These are phyloP conservation scores for Myiopsitta monachus DNA, from an alignment of 2,113 vertebrate genomes.

Conservation along the genomic window DNA sequence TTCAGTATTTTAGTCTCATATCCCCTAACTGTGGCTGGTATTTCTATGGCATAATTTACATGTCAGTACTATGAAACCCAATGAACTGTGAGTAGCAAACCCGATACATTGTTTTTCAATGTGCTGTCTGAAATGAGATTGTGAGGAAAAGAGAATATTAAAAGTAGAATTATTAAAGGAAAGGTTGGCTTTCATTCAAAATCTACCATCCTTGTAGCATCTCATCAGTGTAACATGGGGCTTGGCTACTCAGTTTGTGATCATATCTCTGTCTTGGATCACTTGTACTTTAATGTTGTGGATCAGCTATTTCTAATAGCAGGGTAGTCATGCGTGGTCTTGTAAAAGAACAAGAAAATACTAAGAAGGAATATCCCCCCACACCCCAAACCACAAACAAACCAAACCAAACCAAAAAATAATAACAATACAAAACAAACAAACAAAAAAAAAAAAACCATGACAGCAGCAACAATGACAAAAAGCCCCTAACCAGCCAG, in stretches of 20 bases:
- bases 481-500: not conserved
- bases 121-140: not conserved
- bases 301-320: not conserved
- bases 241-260: not conserved
- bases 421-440: not conserved
- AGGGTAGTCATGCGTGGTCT: not conserved
- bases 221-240: not conserved
- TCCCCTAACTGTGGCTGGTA: not conserved
- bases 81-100: not conserved
- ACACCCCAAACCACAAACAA: not conserved
- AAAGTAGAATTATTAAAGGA: not conserved
- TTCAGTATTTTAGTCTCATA: not conserved
- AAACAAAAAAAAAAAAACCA: accelerated
- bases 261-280: not conserved
- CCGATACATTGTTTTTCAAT: not conserved
- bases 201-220: not conserved
- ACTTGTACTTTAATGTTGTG: not conserved
- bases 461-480: not conserved
- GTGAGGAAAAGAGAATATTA: not conserved
- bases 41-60: not conserved
- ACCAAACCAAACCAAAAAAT: not conserved
- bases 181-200: not conserved
- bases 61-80: not conserved
- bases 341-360: not conserved
- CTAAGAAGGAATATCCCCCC: not conserved